Evolutionary conservation across 2,113 vertebrate genomes (phyloP), one percentile per base, ranked within the genome.

Genomic region (Antidorcas marsupialis): DNA sequence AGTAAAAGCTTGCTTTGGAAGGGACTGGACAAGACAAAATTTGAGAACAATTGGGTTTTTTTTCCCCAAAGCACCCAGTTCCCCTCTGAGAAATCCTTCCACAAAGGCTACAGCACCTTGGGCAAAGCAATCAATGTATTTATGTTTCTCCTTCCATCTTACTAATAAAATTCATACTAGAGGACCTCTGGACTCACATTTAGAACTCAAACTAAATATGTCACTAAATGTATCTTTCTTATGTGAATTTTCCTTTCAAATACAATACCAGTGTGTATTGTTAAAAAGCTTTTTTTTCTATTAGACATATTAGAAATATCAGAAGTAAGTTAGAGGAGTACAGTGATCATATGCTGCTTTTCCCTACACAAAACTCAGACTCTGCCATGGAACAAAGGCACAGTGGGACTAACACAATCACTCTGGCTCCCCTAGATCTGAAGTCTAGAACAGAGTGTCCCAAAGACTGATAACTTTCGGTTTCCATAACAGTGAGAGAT

Each of bases 51-150:
- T 1, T 76, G 25, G 12, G 5, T 2, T 57, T 62, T 25, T 21
- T 11, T 21, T n/a, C 2, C n/a, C 55, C 25, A 0, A 13, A 84
- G 21, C 2, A 2, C 36, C 23, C 23, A 33, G 39, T 6, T 2
- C 2, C 79, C 52, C 57, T 19, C 25, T 33, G 6, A 16, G 28
- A 14, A 81, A 7, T 1, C 50, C 2, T 62, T 87, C 76, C 39
- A 85, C 13, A n/a, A 60, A 52, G 21, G 33, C 7, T 14, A 2
- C 1, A 33, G 39, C 6, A 36, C 17, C 9, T 17, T 12, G 8
- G 5, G 1, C 74, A 67, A 94, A 52, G 21, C 28, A 64, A 36
- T 43, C 5, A 4, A 14, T 19, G 3, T 28, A 43, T 60, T 33
- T 27, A 4, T 2, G 3, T 55, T 60, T 86, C 53, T 36, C 55